Conservation (phyloP, 2,113 vertebrate species). For the Tenrec ecaudatus region DNA sequence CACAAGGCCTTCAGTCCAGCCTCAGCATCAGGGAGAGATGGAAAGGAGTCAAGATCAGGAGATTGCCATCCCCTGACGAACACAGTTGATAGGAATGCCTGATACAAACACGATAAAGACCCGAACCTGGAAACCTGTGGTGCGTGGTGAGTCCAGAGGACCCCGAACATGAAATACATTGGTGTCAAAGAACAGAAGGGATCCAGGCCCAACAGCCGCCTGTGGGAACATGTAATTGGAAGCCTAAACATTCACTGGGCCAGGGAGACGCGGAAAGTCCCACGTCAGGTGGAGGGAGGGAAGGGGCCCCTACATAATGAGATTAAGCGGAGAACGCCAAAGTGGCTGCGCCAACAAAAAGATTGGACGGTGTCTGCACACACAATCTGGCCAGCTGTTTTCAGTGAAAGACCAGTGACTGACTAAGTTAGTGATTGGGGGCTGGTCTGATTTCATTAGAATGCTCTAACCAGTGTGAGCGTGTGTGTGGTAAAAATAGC, state of each 20-base stretch:
- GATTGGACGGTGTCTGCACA: slow-evolving; percentile 54
- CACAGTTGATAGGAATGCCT: slow-evolving; percentile 52
- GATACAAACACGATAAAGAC: slow-evolving; percentile 51
- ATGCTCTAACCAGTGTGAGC: slow-evolving; percentile 65
- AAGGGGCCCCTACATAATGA: slow-evolving; percentile 54
- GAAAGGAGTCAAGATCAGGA: slow-evolving; percentile 71
- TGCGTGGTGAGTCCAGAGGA: slow-evolving; percentile 62
- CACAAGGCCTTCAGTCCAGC: slow-evolving; percentile 84
- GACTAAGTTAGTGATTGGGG: slow-evolving; percentile 66
- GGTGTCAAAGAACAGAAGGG: slow-evolving; percentile 63
- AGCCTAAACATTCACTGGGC: slow-evolving; percentile 62
- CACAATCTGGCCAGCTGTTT: slow-evolving; percentile 68
- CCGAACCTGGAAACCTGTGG: slow-evolving; percentile 40
- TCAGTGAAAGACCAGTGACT: slow-evolving; percentile 60
- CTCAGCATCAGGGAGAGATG: slow-evolving; percentile 66
- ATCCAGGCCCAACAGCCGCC: slow-evolving; percentile 58
- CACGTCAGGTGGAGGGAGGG: slow-evolving; percentile 58
- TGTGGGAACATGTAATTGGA: slow-evolving; percentile 69
- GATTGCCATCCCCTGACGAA: slow-evolving; percentile 48
- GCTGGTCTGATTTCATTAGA: slow-evolving; percentile 78
- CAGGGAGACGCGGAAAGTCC: slow-evolving; percentile 55
- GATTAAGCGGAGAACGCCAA: slow-evolving; percentile 71
- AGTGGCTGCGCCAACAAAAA: slow-evolving; percentile 72
- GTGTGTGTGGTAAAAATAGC: slow-evolving; percentile 72
- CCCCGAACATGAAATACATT: slow-evolving; percentile 44